A percentile compares a stretch with the other conserved stretches of the same genome.
Conservation (phyloP, 35 echinoderm and acorn worm genomes). For the Apostichopus japonicus region DNA sequence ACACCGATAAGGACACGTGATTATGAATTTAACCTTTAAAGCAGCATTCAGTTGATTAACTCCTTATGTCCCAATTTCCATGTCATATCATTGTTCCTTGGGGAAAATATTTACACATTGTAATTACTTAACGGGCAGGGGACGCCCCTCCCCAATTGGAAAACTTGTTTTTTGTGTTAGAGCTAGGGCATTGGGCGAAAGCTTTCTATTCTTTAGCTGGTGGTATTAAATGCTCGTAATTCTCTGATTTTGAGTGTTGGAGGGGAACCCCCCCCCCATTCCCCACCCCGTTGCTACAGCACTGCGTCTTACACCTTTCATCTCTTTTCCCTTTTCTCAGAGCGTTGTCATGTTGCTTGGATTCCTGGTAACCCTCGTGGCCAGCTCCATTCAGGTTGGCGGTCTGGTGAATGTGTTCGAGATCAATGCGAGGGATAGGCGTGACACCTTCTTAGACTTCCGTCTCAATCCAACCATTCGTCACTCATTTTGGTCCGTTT, state of each 20-base stretch:
- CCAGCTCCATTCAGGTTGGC: background rate
- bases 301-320: background rate
- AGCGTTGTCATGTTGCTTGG: conserved; percentile 3
- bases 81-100: too few species aligned
- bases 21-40: too few species aligned
- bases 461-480: conserved; percentile 15
- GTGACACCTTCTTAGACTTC: background rate
- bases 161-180: too few species aligned
- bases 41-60: background rate
- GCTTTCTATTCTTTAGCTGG: background rate
- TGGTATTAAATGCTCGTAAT: background rate
- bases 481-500: conserved; percentile 41
- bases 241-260: conserved; percentile 4
- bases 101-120: too few species aligned
- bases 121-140: too few species aligned
- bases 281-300: background rate
- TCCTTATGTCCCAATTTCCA: too few species aligned
- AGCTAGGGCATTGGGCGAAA: too few species aligned
- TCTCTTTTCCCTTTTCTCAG: background rate
- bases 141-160: too few species aligned
- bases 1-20: too few species aligned
- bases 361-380: background rate
- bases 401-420: background rate
- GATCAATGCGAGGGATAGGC: background rate
- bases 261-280: background rate